These are phyloP conservation scores for Chlorops oryzae DNA, from an alignment of 1,140 invertebrate species.

Conservation along the genomic window DNA sequence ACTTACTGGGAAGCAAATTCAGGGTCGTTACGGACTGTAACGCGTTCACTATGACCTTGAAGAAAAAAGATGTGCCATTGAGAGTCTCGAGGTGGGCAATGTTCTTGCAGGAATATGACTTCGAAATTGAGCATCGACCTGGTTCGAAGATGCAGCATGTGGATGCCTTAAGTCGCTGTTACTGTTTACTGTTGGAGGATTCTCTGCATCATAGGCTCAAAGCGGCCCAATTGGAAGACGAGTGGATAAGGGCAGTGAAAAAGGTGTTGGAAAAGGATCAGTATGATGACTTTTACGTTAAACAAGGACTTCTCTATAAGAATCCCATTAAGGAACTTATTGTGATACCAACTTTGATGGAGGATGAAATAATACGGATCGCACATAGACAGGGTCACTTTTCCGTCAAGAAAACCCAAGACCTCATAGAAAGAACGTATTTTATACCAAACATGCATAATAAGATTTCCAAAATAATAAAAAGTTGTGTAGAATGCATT, in stretches of 20 bases:
- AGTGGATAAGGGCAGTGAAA: neutral
- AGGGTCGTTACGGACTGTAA: slow-evolving; percentile 17
- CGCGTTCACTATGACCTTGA: slow-evolving; percentile 6
- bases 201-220: slow-evolving; percentile 2
- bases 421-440: slow-evolving; percentile 39
- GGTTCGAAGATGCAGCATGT: slow-evolving; percentile 13
- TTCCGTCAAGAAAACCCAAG: slow-evolving; percentile 20
- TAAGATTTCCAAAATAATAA: slow-evolving; percentile 33
- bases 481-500: slow-evolving; percentile 38
- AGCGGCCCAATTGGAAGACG: neutral
- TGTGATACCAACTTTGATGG: too few species aligned
- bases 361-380: slow-evolving; percentile 18
- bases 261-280: neutral
- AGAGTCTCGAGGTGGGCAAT: slow-evolving; percentile 16
- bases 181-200: slow-evolving; percentile 23
- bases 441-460: slow-evolving; percentile 36
- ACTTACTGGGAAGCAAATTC: slow-evolving; percentile 8
- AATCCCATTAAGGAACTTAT: too few species aligned
- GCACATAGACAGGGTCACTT: slow-evolving; percentile 18
- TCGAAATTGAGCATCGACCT: slow-evolving; percentile 16
- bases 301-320: too few species aligned
- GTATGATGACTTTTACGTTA: too few species aligned
- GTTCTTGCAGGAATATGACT: slow-evolving; percentile 16
- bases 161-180: slow-evolving; percentile 1
- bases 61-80: slow-evolving; percentile 12